Evolutionary conservation across 2,888 invertebrate species (phyloP).

Genomic region (Hypomecis punctinalis): DNA sequence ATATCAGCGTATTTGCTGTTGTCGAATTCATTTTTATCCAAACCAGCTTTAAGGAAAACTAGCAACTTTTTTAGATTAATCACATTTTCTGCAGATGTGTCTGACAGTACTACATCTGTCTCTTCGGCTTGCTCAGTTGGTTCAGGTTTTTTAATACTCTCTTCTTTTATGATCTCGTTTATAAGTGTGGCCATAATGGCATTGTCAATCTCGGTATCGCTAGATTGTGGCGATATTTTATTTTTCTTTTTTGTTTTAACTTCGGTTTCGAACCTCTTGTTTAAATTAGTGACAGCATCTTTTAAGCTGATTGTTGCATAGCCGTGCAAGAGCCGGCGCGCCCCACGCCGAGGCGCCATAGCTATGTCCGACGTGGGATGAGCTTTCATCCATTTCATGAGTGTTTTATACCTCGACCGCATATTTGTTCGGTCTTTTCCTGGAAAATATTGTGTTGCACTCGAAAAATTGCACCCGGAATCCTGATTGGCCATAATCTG

Average conservation of each 20-base stretch:
- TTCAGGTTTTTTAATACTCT: constrained; percentile 13
- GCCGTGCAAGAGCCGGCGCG: constrained; percentile 62
- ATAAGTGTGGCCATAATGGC: constrained; percentile 60
- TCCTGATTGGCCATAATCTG: constrained; percentile 82
- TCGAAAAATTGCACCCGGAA: constrained; percentile 60
- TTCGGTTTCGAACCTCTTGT: constrained; percentile 61
- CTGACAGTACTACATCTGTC: no score
- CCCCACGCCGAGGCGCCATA: constrained; percentile 70
- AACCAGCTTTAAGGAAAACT: constrained; percentile 59
- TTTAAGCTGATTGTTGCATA: constrained; percentile 60
- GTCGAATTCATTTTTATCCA: constrained; percentile 54
- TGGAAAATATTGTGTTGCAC: constrained; percentile 80
- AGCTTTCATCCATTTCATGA: constrained; percentile 79
- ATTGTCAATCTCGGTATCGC: constrained; percentile 63
- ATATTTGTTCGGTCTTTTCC: constrained; percentile 85
- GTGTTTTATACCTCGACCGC: constrained; percentile 84
- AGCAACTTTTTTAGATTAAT: constrained; percentile 61
- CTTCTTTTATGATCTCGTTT: constrained; percentile 54
- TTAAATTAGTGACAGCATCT: constrained; percentile 67
- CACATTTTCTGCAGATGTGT: constrained; percentile 44
- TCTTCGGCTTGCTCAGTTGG: constrained; percentile 27
- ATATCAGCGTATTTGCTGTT: constrained; percentile 48
- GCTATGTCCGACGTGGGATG: constrained; percentile 71
- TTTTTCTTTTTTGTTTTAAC: constrained; percentile 52
- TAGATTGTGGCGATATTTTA: constrained; percentile 55